Evolutionary conservation across 1,140 invertebrate species (phyloP).

Genomic region (Plodia interpunctella): DNA sequence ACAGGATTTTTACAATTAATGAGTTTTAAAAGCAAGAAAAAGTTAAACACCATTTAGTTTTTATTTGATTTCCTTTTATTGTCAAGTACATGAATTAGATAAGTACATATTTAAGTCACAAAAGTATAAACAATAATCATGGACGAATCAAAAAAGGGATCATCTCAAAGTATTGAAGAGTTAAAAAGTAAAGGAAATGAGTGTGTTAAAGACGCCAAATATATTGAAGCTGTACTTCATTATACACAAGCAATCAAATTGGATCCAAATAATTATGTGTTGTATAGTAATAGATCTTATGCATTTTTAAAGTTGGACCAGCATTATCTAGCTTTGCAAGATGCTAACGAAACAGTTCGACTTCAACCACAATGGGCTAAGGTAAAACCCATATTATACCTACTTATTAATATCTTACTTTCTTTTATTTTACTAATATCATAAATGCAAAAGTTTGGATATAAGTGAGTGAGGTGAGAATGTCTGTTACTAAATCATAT

Average conservation of each 20-base stretch:
- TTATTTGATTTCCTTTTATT: too few relatives aligned
- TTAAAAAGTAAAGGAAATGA: conserved; percentile 87
- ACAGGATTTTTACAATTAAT: too few relatives aligned
- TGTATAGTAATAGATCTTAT: conserved; percentile 89
- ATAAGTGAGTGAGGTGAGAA: too few relatives aligned
- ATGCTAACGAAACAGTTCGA: conserved; percentile 86
- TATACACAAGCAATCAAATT: conserved; percentile 89
- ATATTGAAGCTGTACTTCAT: conserved; percentile 86
- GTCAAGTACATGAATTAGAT: too few relatives aligned
- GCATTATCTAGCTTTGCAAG: conserved; percentile 86
- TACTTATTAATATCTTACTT: too few relatives aligned
- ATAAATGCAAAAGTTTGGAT: too few relatives aligned
- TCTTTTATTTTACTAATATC: too few relatives aligned
- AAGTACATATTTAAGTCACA: neutral
- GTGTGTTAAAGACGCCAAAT: conserved; percentile 85
- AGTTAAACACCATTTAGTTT: too few relatives aligned
- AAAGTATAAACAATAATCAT: conserved; percentile 19
- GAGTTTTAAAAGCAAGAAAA: too few relatives aligned
- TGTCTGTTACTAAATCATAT: too few relatives aligned
- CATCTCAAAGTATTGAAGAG: conserved; percentile 45
- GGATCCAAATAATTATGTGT: conserved; percentile 82
- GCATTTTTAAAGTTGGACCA: conserved; percentile 88
- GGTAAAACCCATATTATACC: conserved; percentile 67
- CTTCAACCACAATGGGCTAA: conserved; percentile 89
- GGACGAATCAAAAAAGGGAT: conserved; percentile 51